Conservation (phyloP, 2,113 vertebrate species). For the Protobothrops flavoviridis region DNA sequence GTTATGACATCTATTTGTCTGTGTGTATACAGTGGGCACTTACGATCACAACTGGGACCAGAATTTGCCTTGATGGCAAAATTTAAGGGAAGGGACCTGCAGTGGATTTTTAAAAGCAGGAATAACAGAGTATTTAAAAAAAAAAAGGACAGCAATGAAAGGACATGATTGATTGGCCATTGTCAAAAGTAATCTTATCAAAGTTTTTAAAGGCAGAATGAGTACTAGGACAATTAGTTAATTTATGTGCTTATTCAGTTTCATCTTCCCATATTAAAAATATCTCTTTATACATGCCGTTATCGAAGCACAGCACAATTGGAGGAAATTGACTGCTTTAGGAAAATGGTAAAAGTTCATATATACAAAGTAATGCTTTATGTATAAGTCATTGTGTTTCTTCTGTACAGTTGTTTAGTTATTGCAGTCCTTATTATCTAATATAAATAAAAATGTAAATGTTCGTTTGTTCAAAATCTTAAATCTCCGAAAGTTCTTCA, state of each 20-base stretch:
- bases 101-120: background rate
- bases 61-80: background rate
- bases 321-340: background rate
- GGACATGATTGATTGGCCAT: background rate
- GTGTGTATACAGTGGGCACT: too few relatives aligned
- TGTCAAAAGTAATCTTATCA: background rate
- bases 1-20: too few relatives aligned
- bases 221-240: background rate
- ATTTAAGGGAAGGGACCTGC: background rate
- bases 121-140: background rate
- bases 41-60: background rate
- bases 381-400: background rate
- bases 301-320: constrained; percentile 7
- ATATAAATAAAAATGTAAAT: too few relatives aligned
- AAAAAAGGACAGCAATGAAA: background rate
- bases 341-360: background rate
- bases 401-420: background rate
- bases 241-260: background rate
- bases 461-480: too few relatives aligned
- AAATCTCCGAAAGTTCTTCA: too few relatives aligned
- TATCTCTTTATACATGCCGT: background rate
- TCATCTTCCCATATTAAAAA: constrained; percentile 16
- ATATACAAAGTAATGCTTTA: background rate
- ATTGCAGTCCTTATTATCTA: background rate
- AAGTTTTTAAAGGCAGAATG: background rate